Evolutionary conservation across 2,797 vertebrate species (phyloP).

Genomic region (Chromobotia macracanthus): DNA sequence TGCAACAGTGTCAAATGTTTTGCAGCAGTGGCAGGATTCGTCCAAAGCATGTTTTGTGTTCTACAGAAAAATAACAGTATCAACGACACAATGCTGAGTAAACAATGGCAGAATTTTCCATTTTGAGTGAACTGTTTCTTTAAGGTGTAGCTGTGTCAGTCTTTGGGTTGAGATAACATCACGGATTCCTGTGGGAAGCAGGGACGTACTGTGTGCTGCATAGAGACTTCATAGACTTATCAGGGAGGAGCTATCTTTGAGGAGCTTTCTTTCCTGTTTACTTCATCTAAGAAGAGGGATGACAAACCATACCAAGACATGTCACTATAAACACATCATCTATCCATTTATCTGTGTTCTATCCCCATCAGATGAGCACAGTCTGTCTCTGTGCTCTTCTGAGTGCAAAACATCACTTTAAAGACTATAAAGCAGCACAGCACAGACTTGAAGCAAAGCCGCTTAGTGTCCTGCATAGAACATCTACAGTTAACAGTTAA

Average conservation of each 20-base stretch:
- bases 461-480: neutral
- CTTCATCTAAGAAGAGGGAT: constrained; percentile 44
- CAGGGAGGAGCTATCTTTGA: constrained; percentile 45
- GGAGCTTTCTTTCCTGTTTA: constrained; percentile 60
- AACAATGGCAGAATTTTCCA: neutral
- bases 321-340: constrained; percentile 28
- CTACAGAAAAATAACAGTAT: neutral
- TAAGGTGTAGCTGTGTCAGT: constrained; percentile 44
- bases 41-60: neutral
- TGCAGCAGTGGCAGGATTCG: neutral
- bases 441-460: neutral
- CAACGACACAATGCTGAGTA: neutral
- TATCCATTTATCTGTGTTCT: constrained; percentile 26
- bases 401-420: neutral
- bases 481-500: neutral
- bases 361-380: too few species aligned
- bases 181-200: constrained; percentile 25
- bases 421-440: neutral
- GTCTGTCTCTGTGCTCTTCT: neutral
- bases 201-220: constrained; percentile 12
- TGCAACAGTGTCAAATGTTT: too few species aligned
- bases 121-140: constrained; percentile 4
- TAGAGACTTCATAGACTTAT: constrained; percentile 41
- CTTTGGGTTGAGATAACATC: constrained; percentile 45
- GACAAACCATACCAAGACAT: constrained; percentile 44